A percentile compares a stretch with the other conserved stretches of the same genome.
Conservation (phyloP, 2,113 vertebrate genomes). For the Archilochus colubris region DNA sequence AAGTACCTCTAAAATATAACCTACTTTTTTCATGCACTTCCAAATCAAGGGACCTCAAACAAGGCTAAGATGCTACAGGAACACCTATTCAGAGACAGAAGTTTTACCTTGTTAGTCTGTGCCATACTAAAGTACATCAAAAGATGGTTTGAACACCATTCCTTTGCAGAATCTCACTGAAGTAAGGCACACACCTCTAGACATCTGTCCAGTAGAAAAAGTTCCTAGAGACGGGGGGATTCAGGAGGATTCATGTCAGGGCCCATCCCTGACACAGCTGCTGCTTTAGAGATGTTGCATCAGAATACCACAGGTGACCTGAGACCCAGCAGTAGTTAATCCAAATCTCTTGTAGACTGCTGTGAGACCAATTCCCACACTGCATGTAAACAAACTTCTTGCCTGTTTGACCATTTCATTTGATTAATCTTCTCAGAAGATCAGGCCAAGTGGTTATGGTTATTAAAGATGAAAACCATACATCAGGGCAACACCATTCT, state of each 20-base stretch:
- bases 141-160: background rate
- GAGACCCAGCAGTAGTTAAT: background rate
- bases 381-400: background rate
- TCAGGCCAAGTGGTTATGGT: background rate
- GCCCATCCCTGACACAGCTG: background rate
- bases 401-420: background rate
- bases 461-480: background rate
- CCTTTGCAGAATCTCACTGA: background rate
- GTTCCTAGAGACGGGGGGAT: background rate
- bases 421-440: background rate
- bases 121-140: background rate
- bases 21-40: rapidly evolving
- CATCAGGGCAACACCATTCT: background rate
- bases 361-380: background rate
- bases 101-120: background rate
- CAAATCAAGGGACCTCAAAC: background rate
- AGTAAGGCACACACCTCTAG: rapidly evolving
- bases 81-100: background rate
- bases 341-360: background rate
- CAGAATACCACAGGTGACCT: background rate
- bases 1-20: background rate
- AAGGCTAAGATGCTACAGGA: background rate
- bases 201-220: background rate
- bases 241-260: rapidly evolving
- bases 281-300: background rate